Evolutionary conservation across 2,113 vertebrate genomes (phyloP), one percentile per base, ranked within the genome.

Genomic region (Phyllostomus discolor): DNA sequence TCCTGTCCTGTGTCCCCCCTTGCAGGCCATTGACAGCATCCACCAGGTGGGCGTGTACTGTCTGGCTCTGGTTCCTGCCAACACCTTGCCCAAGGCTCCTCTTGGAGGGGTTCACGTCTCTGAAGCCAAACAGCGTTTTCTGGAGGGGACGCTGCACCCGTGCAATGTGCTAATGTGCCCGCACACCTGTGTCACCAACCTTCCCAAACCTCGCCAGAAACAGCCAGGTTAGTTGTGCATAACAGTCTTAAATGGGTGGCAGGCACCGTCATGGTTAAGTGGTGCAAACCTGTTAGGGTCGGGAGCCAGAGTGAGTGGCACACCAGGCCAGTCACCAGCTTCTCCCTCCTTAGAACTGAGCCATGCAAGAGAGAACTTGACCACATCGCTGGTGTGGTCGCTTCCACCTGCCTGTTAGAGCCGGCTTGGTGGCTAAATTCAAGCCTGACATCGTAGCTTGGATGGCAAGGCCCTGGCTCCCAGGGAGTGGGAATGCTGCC

Each of bases 21-120:
- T 96, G 66, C 95, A 99, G 99, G 99, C 99, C 7, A 99, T 99
- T 50, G 99, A 99, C 98, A 99, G 99, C 98, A 99, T 99, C 98
- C 99, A 99, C 97, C 99, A 99, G 98, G 99, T 99, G 4, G 99
- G 99, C 15, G 98, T 99, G 59, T 99, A 99, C 98, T 99, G 99
- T 87, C 98, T 99, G 97, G 99, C 99, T 14, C 98, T 99, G 97
- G 99, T 99, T 72, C 99, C 99, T n/a, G 99, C 99, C 92, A 99
- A 99, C 98, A 99, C 99, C 3, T 98, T 99, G 92, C 99, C 99
- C 93, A 99, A 99, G 97, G 99, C 99, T 83, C 99, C 99, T 0
- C 99, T 99, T 0, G 99, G 99, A 16, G 99, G 99, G 72, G 99
- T 99, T 97, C 99, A 99, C 62, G 98, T 99, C 97, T 99, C 99